Evolutionary conservation across 1,140 invertebrate genomes (phyloP).

Genomic region (Platyura marginata): DNA sequence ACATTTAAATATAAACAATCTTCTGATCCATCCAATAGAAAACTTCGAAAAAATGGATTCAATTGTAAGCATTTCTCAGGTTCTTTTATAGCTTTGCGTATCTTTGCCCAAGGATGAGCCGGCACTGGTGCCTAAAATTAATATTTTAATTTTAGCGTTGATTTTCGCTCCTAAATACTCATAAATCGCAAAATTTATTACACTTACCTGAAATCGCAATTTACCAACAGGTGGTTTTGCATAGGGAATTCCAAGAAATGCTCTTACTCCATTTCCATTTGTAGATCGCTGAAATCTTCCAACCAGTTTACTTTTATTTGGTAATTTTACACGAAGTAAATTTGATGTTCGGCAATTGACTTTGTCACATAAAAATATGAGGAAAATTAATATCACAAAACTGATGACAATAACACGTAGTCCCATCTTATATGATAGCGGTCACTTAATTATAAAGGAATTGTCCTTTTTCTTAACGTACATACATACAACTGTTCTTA

Average conservation of each 20-base stretch:
- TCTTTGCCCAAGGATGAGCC: conserved; percentile 34
- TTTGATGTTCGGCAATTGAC: neutral
- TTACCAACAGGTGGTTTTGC: conserved; percentile 34
- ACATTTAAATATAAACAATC: conserved; percentile 79
- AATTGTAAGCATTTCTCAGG: conserved; percentile 50
- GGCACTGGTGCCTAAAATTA: conserved; percentile 39
- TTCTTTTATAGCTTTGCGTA: conserved; percentile 35
- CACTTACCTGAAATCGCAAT: conserved; percentile 25
- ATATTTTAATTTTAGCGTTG: conserved; percentile 44
- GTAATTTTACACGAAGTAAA: neutral
- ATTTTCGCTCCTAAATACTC: conserved; percentile 57
- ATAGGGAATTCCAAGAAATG: conserved; percentile 40
- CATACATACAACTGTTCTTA: too few species aligned
- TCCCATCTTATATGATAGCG: too few species aligned
- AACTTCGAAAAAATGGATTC: conserved; percentile 42
- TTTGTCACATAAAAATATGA: too few species aligned
- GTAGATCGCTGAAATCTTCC: conserved; percentile 11
- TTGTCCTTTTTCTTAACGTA: too few species aligned
- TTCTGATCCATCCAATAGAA: conserved; percentile 43
- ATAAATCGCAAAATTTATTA: conserved; percentile 41
- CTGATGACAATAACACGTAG: too few species aligned
- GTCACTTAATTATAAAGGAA: too few species aligned
- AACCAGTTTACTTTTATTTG: conserved; percentile 17
- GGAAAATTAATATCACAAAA: too few species aligned
- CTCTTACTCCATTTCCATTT: conserved; percentile 25